These are phyloP conservation scores for Porites australiensis DNA, from an alignment of 64 coral and sea anemone genomes.

Conservation along the genomic window DNA sequence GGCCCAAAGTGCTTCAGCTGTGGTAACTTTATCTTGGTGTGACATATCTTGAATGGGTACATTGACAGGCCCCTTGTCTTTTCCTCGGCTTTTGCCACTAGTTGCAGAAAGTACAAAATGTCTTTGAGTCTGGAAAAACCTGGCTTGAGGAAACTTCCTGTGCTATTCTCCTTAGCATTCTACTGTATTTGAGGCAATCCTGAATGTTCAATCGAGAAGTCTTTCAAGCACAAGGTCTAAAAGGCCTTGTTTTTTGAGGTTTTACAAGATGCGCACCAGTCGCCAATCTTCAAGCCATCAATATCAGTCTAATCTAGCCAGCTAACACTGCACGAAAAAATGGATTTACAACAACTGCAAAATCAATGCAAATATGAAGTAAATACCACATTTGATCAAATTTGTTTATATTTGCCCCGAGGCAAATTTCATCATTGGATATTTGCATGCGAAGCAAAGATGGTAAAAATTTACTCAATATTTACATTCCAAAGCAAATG, in stretches of 20 bases:
- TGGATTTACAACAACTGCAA: no score
- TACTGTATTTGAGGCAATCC: slow-evolving; percentile 59
- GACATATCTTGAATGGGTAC: slow-evolving; percentile 64
- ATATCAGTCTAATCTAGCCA: slow-evolving; percentile 52
- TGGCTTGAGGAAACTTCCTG: slow-evolving; percentile 43
- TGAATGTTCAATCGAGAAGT: slow-evolving; percentile 37
- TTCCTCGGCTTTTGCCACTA: slow-evolving; percentile 11
- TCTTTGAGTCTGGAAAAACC: slow-evolving; percentile 50
- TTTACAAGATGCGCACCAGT: slow-evolving; percentile 51
- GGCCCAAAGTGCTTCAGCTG: slow-evolving; percentile 48
- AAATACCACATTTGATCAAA: no score
- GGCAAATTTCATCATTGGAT: no score
- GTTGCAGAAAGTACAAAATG: slow-evolving; percentile 60
- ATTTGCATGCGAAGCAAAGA: no score
- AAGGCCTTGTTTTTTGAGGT: slow-evolving; percentile 49
- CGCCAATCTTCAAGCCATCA: slow-evolving; percentile 28
- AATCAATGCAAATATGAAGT: no score
- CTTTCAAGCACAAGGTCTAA: slow-evolving; percentile 59
- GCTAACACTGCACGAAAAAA: neutral
- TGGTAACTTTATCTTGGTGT: slow-evolving; percentile 52
- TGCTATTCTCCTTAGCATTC: slow-evolving; percentile 64
- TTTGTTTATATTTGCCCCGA: no score
- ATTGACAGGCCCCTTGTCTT: slow-evolving; percentile 2
- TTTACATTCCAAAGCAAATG: no score
- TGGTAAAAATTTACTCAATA: no score